phyloP scores from a whole-genome alignment of 2,888 invertebrate genomes.

The Melitaea athalia region DNA sequence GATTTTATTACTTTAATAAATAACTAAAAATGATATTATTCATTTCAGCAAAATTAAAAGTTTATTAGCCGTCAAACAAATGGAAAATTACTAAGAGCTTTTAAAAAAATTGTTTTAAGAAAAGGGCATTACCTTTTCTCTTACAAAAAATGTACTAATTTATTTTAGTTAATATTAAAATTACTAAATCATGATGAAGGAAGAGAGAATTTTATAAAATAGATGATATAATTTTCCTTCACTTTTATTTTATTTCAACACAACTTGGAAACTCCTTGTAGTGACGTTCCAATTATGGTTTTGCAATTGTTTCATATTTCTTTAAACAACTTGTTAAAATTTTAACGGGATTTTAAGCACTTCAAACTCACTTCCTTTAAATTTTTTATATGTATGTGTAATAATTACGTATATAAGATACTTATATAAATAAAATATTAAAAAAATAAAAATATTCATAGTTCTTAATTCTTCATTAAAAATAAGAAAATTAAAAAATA shows the following conservation, averaged over 20 bases:
- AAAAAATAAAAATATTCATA: too few relatives aligned
- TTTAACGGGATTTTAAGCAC: too few relatives aligned
- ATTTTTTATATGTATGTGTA: too few relatives aligned
- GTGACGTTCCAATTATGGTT: slow-evolving; percentile 29
- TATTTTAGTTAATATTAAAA: background rate
- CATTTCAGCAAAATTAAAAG: background rate
- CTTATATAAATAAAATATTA: too few relatives aligned
- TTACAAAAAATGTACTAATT: background rate
- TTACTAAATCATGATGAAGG: too few relatives aligned
- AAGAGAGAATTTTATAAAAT: slow-evolving; percentile 1
- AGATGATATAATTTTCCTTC: background rate
- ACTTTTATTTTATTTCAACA: background rate
- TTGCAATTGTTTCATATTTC: slow-evolving; percentile 1
- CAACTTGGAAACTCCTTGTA: slow-evolving; percentile 7
- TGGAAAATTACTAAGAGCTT: background rate
- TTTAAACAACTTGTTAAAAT: too few relatives aligned
- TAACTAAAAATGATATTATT: background rate
- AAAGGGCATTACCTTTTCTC: too few relatives aligned
- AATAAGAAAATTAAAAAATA: too few relatives aligned
- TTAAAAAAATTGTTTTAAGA: too few relatives aligned
- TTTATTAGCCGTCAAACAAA: background rate
- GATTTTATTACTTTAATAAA: background rate
- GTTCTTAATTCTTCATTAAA: too few relatives aligned
- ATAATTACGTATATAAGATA: too few relatives aligned
- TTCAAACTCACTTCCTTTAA: too few relatives aligned